A percentile compares a stretch with the other conserved stretches of the same genome.
phyloP scores from a whole-genome alignment of 2,113 vertebrate species.

The Tragulus kanchil region DNA sequence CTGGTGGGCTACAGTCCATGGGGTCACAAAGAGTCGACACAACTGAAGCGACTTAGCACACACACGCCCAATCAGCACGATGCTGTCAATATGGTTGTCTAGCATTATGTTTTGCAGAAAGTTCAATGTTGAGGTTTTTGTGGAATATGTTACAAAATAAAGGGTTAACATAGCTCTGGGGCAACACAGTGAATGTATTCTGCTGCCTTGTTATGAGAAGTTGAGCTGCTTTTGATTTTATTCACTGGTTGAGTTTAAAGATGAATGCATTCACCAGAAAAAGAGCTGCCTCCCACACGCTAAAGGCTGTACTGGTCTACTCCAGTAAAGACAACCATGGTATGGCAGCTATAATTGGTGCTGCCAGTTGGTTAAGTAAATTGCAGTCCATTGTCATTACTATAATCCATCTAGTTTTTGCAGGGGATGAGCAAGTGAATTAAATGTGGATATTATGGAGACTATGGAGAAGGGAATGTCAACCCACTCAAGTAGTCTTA shows the following conservation, averaged over 20 bases:
- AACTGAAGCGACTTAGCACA: no score
- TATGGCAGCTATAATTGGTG: not conserved
- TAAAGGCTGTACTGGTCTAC: not conserved
- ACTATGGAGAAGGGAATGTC: not conserved
- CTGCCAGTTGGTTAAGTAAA: not conserved
- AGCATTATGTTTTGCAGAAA: not conserved
- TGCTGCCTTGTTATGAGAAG: not conserved
- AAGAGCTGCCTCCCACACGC: not conserved
- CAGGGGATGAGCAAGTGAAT: not conserved
- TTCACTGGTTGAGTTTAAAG: not conserved
- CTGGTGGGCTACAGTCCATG: no score
- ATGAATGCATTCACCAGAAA: not conserved
- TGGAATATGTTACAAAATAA: constrained; percentile 36
- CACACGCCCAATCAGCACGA: not conserved
- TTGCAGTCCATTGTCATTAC: not conserved
- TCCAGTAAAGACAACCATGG: not conserved
- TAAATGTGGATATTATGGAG: not conserved
- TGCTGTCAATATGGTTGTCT: not conserved
- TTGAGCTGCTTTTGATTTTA: not conserved
- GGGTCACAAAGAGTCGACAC: no score
- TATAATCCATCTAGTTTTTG: not conserved
- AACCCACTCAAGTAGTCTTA: no score
- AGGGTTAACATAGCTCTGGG: not conserved
- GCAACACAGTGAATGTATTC: not conserved
- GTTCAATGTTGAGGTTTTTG: not conserved